These are phyloP conservation scores for Apis dorsata DNA, from an alignment of 1,140 invertebrate genomes.

Conservation along the genomic window DNA sequence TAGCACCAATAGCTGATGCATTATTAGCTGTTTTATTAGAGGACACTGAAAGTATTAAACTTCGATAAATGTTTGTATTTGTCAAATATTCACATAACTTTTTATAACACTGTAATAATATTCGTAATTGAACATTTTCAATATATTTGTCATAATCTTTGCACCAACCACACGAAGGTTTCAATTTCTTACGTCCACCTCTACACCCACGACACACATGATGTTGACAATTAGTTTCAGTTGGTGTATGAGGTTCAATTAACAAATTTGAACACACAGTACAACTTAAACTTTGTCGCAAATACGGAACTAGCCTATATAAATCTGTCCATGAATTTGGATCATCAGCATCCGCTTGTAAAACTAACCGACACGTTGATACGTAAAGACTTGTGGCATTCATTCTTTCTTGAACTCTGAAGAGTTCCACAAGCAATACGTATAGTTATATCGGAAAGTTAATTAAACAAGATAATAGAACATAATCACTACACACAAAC, in stretches of 20 bases:
- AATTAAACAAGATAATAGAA: slow-evolving; percentile 57
- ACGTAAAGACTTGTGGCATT: slow-evolving; percentile 92
- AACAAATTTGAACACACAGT: slow-evolving; percentile 92
- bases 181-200: slow-evolving; percentile 91
- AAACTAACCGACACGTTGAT: slow-evolving; percentile 89
- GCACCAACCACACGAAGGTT: slow-evolving; percentile 91
- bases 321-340: slow-evolving; percentile 89
- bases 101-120: slow-evolving; percentile 92
- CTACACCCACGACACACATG: slow-evolving; percentile 91
- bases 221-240: slow-evolving; percentile 91
- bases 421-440: neutral
- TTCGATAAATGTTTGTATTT: slow-evolving; percentile 85
- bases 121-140: slow-evolving; percentile 90
- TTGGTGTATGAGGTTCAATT: slow-evolving; percentile 90
- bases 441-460: slow-evolving; percentile 18
- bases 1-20: slow-evolving; percentile 75
- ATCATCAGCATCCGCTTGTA: slow-evolving; percentile 86
- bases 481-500: slow-evolving; percentile 72
- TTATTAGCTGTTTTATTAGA: slow-evolving; percentile 80
- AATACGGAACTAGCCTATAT: slow-evolving; percentile 89
- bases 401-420: slow-evolving; percentile 80
- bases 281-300: slow-evolving; percentile 92
- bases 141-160: slow-evolving; percentile 90
- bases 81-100: slow-evolving; percentile 91
- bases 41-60: slow-evolving; percentile 78